phyloP scores from a whole-genome alignment of 2,888 invertebrate genomes.

The Epinotia nisella region DNA sequence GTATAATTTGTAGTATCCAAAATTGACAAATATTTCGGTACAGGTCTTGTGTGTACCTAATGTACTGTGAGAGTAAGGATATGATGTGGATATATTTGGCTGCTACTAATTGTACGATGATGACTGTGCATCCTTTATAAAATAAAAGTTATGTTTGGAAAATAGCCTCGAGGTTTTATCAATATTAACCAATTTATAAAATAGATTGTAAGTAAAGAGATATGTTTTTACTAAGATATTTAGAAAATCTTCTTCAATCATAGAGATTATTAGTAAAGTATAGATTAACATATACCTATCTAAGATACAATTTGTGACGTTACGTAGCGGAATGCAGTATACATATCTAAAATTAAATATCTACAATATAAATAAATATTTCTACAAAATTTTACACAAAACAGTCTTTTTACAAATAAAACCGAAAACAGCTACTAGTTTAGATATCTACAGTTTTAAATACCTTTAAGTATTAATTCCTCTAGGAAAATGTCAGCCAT shows the following conservation, averaged over 20 bases:
- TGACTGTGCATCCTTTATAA: no score
- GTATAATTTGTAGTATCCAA: no score
- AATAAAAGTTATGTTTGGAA: not conserved
- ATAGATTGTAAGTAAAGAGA: no score
- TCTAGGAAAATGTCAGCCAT: not conserved
- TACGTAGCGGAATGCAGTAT: conserved; percentile 27
- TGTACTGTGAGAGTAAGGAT: no score
- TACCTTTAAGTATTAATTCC: not conserved
- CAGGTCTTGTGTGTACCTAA: no score
- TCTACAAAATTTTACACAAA: conserved; percentile 20
- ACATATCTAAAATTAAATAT: conserved; percentile 7
- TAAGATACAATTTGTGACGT: conserved; percentile 37
- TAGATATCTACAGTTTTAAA: conserved; percentile 33
- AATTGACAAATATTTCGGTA: no score
- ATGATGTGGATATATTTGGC: no score
- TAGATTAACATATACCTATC: not conserved
- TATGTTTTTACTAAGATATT: no score
- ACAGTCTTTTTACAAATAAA: conserved; percentile 44
- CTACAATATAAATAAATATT: conserved; percentile 28
- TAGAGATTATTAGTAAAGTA: not conserved
- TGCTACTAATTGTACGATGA: no score
- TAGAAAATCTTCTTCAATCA: not conserved
- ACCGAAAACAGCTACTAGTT: conserved; percentile 20
- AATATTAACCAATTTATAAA: not conserved
- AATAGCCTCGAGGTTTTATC: not conserved